Evolutionary conservation across 2,888 invertebrate genomes (phyloP), one percentile per base, ranked within the genome.

Genomic region (Lottia gigantea): DNA sequence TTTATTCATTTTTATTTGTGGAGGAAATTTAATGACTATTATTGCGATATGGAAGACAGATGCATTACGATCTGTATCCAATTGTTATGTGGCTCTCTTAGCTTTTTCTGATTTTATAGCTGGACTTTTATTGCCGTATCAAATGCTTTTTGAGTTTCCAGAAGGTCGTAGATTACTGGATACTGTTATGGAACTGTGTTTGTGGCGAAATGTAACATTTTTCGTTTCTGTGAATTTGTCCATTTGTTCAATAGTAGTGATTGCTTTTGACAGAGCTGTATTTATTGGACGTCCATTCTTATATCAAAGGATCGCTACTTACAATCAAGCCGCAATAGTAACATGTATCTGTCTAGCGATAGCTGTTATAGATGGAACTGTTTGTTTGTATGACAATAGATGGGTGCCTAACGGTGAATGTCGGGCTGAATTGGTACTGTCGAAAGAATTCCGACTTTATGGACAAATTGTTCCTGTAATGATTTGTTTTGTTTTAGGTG

Each of bases 41-140:
- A 23, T 55, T 23, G 55, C 55, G 11, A 55, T 55, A 23, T n/a
- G 23, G 55, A 55, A 55, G 23, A 55, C 55, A 55, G 55, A 55
- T 11, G 55, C 23, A 23, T 23, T 55, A 2, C 19, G 55, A 55
- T 23, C 55, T 23, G 55, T 55, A 23, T 19, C 55, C 23, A 55
- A 55, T 23, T 19, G 19, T 23, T 55, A 55, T 14, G 55, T 55
- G 2, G 23, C 55, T n/a, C 23, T 55, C 11, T 55, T 55, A 14
- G 55, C 55, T 2, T 55, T 55, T 14, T 55, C 55, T 23, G 55
- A 55, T 55, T 23, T 55, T 23, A 55, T 55, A 12, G 55, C 55
- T 14, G 55, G 55, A 14, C 55, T 55, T 23, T 0, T 23, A 55
- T 23, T 55, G 14, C 55, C 55, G 11, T 23, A 23, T 55, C 55